These are phyloP conservation scores for Myopa testacea DNA, from an alignment of 2,888 invertebrate genomes.

Conservation along the genomic window DNA sequence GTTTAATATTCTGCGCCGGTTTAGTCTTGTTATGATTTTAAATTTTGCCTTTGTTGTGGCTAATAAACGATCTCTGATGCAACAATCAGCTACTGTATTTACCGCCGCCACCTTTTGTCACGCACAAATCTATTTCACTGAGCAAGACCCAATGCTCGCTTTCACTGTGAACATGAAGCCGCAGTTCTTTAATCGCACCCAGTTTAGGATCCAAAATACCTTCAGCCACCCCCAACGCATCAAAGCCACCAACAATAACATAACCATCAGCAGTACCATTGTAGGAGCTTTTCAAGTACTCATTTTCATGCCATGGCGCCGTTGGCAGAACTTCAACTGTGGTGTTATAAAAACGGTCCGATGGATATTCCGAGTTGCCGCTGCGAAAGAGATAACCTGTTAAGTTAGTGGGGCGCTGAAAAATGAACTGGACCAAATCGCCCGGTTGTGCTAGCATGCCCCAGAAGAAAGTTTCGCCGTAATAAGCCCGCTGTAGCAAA, in stretches of 20 bases:
- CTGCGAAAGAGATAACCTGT: slow-evolving; percentile 84
- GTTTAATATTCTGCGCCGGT: slow-evolving; percentile 2
- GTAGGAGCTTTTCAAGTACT: slow-evolving; percentile 70
- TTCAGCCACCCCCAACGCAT: slow-evolving; percentile 84
- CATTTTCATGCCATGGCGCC: slow-evolving; percentile 66
- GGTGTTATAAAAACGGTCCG: slow-evolving; percentile 88
- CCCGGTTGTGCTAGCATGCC: slow-evolving; percentile 86
- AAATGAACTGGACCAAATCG: slow-evolving; percentile 84
- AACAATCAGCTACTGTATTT: slow-evolving; percentile 56
- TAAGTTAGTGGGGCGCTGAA: slow-evolving; percentile 73
- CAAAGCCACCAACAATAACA: slow-evolving; percentile 80
- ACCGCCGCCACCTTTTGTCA: slow-evolving; percentile 70
- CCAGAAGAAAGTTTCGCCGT: slow-evolving; percentile 92
- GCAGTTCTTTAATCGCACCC: slow-evolving; percentile 78
- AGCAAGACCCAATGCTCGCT: slow-evolving; percentile 91
- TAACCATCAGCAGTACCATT: slow-evolving; percentile 78
- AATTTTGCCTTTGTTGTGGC: slow-evolving; percentile 12
- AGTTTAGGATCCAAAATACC: slow-evolving; percentile 75
- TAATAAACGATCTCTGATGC: slow-evolving; percentile 50
- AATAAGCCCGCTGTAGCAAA: slow-evolving; percentile 83
- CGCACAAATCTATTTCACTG: slow-evolving; percentile 74
- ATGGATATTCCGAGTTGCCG: slow-evolving; percentile 90
- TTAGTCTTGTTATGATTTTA: slow-evolving; percentile 1
- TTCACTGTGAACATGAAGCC: slow-evolving; percentile 82
- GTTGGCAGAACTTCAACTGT: slow-evolving; percentile 84